Conservation (phyloP, 2,113 vertebrate genomes). For the Urocynchramus pylzowi region DNA sequence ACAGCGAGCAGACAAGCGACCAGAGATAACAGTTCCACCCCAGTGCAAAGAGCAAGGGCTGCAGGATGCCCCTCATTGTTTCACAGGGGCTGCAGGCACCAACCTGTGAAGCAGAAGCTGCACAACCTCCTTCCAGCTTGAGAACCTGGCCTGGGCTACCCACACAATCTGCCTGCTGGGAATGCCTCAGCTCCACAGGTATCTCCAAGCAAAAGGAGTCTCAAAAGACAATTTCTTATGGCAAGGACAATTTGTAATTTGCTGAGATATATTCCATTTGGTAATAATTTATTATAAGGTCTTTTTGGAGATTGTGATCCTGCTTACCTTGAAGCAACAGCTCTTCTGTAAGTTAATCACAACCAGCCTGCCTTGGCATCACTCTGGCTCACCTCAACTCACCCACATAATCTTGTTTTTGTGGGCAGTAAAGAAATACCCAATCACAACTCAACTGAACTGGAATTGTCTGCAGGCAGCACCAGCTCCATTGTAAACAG, state of each 20-base stretch:
- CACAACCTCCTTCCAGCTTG: neutral
- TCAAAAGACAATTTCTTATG: neutral
- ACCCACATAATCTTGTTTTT: neutral
- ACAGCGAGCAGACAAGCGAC: conserved; percentile 12
- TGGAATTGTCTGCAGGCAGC: neutral
- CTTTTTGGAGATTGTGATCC: neutral
- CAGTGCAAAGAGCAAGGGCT: neutral
- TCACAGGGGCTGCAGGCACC: neutral
- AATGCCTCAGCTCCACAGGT: neutral
- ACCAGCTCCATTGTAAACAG: neutral
- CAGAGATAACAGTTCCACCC: conserved; percentile 33
- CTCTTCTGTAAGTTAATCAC: neutral
- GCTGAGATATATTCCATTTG: neutral
- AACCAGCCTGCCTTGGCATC: neutral
- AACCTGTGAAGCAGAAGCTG: neutral
- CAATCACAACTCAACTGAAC: neutral
- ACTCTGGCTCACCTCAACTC: neutral
- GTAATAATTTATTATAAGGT: neutral
- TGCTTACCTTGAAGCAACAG: neutral
- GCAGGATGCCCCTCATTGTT: neutral
- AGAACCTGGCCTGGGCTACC: neutral
- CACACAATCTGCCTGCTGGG: neutral
- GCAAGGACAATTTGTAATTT: neutral
- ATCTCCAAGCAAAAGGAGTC: neutral
- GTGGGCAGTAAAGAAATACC: neutral